Evolutionary conservation across 2,797 vertebrate species (phyloP).

Genomic region (Rhodeus uyekii): DNA sequence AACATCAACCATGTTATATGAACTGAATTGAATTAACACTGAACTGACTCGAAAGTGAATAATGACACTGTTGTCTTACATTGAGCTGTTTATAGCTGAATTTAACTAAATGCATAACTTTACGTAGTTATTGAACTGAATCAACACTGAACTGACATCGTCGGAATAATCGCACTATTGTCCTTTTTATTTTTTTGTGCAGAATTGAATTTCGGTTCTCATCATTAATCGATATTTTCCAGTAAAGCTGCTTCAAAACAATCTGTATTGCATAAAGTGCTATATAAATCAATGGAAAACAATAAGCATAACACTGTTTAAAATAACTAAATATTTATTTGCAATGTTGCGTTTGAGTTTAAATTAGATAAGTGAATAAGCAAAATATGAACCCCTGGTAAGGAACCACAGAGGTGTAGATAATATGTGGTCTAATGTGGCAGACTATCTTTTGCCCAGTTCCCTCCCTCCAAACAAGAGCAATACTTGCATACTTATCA

Average conservation of each 20-base stretch:
- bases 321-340: neutral
- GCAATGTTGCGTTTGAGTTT: neutral
- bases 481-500: constrained; percentile 64
- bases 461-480: constrained; percentile 15
- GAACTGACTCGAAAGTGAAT: neutral
- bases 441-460: constrained; percentile 21
- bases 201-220: neutral
- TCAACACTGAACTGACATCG: neutral
- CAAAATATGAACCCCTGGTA: neutral
- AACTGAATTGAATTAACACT: neutral
- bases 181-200: too few species aligned
- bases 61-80: neutral
- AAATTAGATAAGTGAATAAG: neutral
- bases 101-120: neutral
- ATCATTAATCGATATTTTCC: neutral
- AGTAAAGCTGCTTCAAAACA: too few species aligned
- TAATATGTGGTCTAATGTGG: constrained; percentile 27
- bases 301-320: neutral
- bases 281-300: neutral
- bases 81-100: neutral
- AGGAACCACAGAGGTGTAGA: constrained; percentile 8
- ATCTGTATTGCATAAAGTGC: neutral
- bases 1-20: neutral
- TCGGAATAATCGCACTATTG: neutral
- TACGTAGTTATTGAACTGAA: neutral